Percentiles rank a stretch among this genome's conserved stretches.
phyloP scores from a whole-genome alignment of 2,113 vertebrate genomes.

The Hemibagrus wyckioides region DNA sequence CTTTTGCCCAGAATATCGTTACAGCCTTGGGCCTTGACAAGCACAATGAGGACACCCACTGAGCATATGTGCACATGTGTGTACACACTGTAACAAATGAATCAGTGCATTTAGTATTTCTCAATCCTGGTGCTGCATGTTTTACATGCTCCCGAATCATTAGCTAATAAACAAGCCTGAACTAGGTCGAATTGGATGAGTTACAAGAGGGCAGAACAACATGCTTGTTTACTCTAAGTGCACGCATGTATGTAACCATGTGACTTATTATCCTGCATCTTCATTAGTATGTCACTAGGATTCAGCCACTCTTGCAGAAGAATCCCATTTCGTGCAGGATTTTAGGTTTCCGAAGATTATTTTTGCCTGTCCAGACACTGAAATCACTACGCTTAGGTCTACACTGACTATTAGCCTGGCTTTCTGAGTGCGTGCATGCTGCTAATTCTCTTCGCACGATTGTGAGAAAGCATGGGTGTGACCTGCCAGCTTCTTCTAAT shows the following conservation, averaged over 20 bases:
- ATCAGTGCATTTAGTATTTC: not conserved
- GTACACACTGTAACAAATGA: not conserved
- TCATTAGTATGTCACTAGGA: not conserved
- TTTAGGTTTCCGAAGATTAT: not conserved
- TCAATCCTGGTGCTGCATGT: not conserved
- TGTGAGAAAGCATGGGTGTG: not conserved
- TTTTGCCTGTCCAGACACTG: not conserved
- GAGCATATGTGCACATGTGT: conserved; percentile 5
- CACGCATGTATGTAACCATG: too few relatives aligned
- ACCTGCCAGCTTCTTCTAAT: not conserved
- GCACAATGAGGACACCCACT: conserved; percentile 8
- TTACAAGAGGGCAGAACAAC: not conserved
- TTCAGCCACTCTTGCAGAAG: not conserved
- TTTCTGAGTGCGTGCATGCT: not conserved
- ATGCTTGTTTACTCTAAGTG: not conserved
- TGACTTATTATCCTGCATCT: not conserved
- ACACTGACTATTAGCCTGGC: not conserved
- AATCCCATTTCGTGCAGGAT: not conserved
- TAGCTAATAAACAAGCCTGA: not conserved
- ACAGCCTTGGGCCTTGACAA: not conserved
- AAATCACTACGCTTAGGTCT: not conserved
- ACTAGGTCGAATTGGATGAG: not conserved
- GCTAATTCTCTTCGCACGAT: not conserved
- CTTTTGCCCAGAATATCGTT: conserved; percentile 11
- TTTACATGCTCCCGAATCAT: not conserved